Conservation (phyloP, 2,888 invertebrate species). For the Perizoma affinitatum region DNA sequence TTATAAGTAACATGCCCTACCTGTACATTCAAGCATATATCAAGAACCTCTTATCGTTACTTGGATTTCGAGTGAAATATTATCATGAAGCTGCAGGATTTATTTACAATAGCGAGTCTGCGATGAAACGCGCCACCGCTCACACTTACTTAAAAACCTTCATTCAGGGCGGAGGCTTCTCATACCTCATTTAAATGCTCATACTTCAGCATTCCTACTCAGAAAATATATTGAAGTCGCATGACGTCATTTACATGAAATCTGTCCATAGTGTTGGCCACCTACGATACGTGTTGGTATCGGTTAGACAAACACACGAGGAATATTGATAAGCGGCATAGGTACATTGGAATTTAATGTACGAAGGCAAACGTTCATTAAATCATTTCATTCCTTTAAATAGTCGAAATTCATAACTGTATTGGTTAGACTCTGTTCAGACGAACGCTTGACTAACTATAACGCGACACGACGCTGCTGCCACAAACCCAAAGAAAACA, state of each 20-base stretch:
- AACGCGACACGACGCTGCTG: too few species aligned
- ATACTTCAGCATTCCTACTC: slow-evolving; percentile 36
- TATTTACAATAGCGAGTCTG: slow-evolving; percentile 32
- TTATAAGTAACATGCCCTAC: slow-evolving; percentile 8
- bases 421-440: too few species aligned
- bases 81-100: slow-evolving; percentile 28
- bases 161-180: slow-evolving; percentile 48
- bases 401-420: too few species aligned
- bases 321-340: slow-evolving; percentile 33
- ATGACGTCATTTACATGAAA: slow-evolving; percentile 43
- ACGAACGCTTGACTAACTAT: too few species aligned
- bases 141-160: slow-evolving; percentile 38
- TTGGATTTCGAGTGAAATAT: slow-evolving; percentile 22
- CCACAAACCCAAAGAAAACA: too few species aligned
- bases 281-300: slow-evolving; percentile 30
- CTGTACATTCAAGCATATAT: slow-evolving; percentile 7
- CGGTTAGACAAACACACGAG: slow-evolving; percentile 26
- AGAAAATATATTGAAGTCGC: slow-evolving; percentile 33
- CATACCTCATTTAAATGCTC: slow-evolving; percentile 37
- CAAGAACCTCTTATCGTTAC: slow-evolving; percentile 24
- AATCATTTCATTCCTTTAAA: too few species aligned
- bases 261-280: slow-evolving; percentile 21
- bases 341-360: slow-evolving; percentile 15
- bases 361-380: neutral
- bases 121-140: slow-evolving; percentile 17